Base-by-base conservation (phyloP, 2,797 vertebrate species). In the Hypotaenidia okinawae region DNA sequence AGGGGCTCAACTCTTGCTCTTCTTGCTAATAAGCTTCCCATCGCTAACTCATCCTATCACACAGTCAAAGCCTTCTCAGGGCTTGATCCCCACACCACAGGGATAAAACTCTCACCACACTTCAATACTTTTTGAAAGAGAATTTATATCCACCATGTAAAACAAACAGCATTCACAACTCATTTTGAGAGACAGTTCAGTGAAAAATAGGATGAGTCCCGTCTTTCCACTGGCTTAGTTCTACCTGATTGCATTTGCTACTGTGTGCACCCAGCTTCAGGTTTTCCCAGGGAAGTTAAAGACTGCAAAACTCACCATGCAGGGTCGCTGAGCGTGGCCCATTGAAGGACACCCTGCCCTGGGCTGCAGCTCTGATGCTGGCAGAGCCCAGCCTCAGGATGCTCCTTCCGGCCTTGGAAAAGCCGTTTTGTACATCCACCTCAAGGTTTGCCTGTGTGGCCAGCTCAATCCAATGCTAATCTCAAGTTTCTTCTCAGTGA, bases 341-440 rank as follows among this genome's bases (percentile, higher is more conserved):
- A 8, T 33, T 3, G 4, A 77, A 55, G 57, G 43, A 45, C 11
- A 55, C 2, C 47, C 15, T n/a, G 35, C 30, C 41, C 49, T 13
- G 41, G 54, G 47, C 37, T 80, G 74, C 52, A 51, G 33, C 15
- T 21, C 32, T 58, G 30, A 37, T 54, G 13, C 57, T 74, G 81
- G 58, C n/a, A 67, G 18, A 75, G 15, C 24, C 30, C 35, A 47
- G 45, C 10, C 54, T 35, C 18, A 12, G 41, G 5, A 16, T 24
- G 12, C 33, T 84, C 33, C 51, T 68, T 25, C 23, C 1, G 0
- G 7, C 59, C 43, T 61, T 0, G 0, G 47, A 45, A 75, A 32
- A 84, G 27, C 51, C 52, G 30, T 25, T 16, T 43, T 14, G 5
- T 68, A 24, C 30, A 35, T 18, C 47, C 33, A 5, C 22, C 47